Evolutionary conservation across 1,140 invertebrate genomes (phyloP), one percentile per base, ranked within the genome.

Genomic region (Dermatophagoides farinae): DNA sequence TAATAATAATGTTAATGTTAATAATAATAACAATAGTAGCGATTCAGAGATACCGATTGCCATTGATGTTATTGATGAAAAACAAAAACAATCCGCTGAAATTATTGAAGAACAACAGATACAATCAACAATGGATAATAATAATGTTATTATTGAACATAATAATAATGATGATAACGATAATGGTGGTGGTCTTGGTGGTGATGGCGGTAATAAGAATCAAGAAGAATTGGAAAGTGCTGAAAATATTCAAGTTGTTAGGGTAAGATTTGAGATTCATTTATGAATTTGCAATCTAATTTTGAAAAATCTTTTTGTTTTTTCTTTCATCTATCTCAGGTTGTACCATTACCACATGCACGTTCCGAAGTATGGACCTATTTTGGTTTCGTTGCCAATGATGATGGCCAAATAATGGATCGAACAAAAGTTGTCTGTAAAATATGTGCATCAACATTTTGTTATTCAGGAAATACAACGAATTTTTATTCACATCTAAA

Each of bases 401-500:
- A 64, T 44, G 61, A 64, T 37, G 64, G 64, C 14, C 57, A 64
- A 37, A 63, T 64, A 31, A 40, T 54, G 16, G 64, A 65, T 39
- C 51, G 60, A 18, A 64, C 64, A 18, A 65, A 63, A 46, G 59
- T 46, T 6, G 49, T 63, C 11, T 65, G 64, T 38, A 63, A 58
- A 47, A 16, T 65, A 25, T 65, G 64, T 52, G 52, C 61, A 10
- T 54, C 61, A 22, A 57, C 61, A 41, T 51, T 65, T 18, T 37
- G 57, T 18, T 65, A 65, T 59, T 65, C 64, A 6, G 64, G 64
- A 22, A 65, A 65, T 39, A 65, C 64, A 16, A 64, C 64, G 5
- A 65, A 65, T 55, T 50, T 65, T 8, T 65, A 60, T 44, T 60
- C 61, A 64, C 65, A 63, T 73, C 70, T 43, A 63, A 62, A 23